Evolutionary conservation across 2,888 invertebrate species (phyloP).

Genomic region (Leptopilina syphax): DNA sequence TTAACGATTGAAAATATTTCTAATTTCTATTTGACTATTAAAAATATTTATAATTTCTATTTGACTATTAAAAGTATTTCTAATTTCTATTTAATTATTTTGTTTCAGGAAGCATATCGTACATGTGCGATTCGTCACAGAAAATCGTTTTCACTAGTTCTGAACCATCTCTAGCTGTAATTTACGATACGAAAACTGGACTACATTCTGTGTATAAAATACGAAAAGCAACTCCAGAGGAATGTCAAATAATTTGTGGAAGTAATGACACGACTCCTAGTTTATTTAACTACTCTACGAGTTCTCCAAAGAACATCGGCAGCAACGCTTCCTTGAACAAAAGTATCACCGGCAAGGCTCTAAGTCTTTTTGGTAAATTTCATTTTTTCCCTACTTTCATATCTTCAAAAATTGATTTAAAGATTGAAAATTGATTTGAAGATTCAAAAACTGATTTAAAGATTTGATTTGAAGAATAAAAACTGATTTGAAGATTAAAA

Average conservation of each 20-base stretch:
- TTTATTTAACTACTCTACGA: slow-evolving; percentile 65
- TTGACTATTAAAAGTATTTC: not conserved
- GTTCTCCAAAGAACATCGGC: slow-evolving; percentile 64
- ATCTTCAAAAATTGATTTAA: too few species aligned
- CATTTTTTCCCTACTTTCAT: not conserved
- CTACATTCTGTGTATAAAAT: slow-evolving; percentile 91
- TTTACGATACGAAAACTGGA: slow-evolving; percentile 87
- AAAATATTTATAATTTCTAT: not conserved
- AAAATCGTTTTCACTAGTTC: slow-evolving; percentile 87
- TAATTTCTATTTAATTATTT: slow-evolving; percentile 11
- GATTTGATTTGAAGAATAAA: too few species aligned
- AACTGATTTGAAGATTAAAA: too few species aligned
- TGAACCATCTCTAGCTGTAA: slow-evolving; percentile 88
- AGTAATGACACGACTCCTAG: slow-evolving; percentile 75
- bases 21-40: too few species aligned
- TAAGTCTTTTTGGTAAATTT: slow-evolving; percentile 69
- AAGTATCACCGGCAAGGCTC: slow-evolving; percentile 65
- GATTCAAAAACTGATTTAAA: too few species aligned
- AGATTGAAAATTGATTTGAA: too few species aligned
- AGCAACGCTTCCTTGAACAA: slow-evolving; percentile 65
- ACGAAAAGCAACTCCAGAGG: slow-evolving; percentile 86
- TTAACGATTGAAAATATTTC: too few species aligned
- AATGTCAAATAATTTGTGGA: slow-evolving; percentile 82
- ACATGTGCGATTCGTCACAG: slow-evolving; percentile 78
- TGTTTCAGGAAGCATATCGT: slow-evolving; percentile 70